Evolutionary conservation across 1,140 invertebrate species (phyloP).

Genomic region (Papilio polytes): DNA sequence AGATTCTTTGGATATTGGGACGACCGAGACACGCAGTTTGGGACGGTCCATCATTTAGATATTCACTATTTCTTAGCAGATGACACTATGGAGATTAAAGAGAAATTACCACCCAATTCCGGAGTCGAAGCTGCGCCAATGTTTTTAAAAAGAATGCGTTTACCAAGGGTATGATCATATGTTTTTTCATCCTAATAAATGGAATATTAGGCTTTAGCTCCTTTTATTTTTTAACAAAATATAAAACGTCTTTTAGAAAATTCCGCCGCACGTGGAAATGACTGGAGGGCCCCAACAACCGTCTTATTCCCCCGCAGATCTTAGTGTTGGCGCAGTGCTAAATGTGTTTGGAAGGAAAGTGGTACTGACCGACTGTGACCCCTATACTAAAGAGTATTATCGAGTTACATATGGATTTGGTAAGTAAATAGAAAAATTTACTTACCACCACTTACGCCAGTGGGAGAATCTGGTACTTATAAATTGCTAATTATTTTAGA

Average conservation of each 20-base stretch:
- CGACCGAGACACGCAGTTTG: slow-evolving; percentile 89
- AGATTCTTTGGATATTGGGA: slow-evolving; percentile 96
- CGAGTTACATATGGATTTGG: slow-evolving; percentile 85
- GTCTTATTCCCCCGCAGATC: slow-evolving; percentile 84
- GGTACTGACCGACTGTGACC: slow-evolving; percentile 93
- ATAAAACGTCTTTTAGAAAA: slow-evolving; percentile 62
- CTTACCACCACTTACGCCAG: neutral
- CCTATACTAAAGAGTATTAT: slow-evolving; percentile 95
- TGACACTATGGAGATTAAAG: slow-evolving; percentile 95
- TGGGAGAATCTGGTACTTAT: neutral
- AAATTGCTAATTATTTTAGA: slow-evolving; percentile 68
- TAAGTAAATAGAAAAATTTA: slow-evolving; percentile 45
- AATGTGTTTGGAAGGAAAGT: slow-evolving; percentile 92
- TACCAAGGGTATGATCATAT: slow-evolving; percentile 88
- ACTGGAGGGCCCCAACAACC: slow-evolving; percentile 63
- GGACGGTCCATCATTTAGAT: slow-evolving; percentile 90
- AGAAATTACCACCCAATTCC: slow-evolving; percentile 88
- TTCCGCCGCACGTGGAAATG: slow-evolving; percentile 72
- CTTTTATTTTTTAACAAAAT: slow-evolving; percentile 9
- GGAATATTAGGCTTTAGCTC: too few species aligned
- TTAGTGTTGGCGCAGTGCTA: slow-evolving; percentile 91
- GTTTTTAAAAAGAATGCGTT: slow-evolving; percentile 89
- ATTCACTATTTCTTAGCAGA: slow-evolving; percentile 94
- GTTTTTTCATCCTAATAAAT: neutral
- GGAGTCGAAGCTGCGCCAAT: slow-evolving; percentile 88